These are phyloP conservation scores for Drosophila prolongata DNA, from an alignment of 2,888 invertebrate genomes.

Conservation along the genomic window DNA sequence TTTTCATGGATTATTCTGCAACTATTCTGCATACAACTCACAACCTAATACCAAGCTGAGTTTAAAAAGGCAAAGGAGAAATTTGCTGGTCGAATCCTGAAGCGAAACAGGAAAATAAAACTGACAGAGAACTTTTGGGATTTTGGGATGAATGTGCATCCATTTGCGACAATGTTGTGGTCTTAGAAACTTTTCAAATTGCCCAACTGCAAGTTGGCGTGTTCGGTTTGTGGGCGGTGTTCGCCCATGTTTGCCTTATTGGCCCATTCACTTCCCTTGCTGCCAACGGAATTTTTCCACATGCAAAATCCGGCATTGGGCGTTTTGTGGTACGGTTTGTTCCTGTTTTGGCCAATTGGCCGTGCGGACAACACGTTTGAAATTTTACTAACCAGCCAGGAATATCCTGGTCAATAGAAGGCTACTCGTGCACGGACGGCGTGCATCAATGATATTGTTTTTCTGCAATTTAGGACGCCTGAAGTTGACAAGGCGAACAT, in stretches of 20 bases:
- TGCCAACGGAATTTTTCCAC: background rate
- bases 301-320: conserved; percentile 18
- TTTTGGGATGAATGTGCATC: background rate
- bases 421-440: background rate
- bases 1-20: conserved; percentile 13
- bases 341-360: conserved; percentile 40
- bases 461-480: conserved; percentile 8
- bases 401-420: background rate
- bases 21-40: conserved; percentile 19
- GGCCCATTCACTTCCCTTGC: background rate
- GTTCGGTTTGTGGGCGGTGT: conserved; percentile 2
- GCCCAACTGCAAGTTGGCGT: conserved; percentile 16
- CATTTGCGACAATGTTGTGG: conserved; percentile 36
- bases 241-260: conserved; percentile 17
- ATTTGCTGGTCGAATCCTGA: background rate
- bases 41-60: conserved; percentile 2
- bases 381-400: conserved; percentile 25
- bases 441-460: conserved; percentile 23
- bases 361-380: conserved; percentile 24
- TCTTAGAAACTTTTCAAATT: conserved; percentile 35
- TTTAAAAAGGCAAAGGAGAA: conserved; percentile 47
- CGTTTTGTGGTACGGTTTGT: background rate
- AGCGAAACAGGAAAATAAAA: background rate
- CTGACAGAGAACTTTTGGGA: background rate
- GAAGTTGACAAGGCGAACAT: background rate